phyloP scores from a whole-genome alignment of 1,140 invertebrate genomes.

The Drosophila truncata region DNA sequence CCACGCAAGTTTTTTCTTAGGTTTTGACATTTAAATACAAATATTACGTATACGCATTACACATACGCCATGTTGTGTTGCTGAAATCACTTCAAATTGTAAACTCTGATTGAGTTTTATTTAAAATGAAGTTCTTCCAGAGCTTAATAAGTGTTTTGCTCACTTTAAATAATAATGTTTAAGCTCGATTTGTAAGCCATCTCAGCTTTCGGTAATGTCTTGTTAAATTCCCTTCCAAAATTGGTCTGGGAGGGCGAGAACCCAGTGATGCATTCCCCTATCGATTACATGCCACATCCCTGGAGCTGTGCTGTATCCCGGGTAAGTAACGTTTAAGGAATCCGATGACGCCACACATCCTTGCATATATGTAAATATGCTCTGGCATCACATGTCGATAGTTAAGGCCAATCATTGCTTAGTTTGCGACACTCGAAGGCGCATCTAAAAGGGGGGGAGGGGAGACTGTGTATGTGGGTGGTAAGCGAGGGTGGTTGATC shows the following conservation, averaged over 20 bases:
- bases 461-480: not conserved
- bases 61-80: not conserved
- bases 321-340: slow-evolving; percentile 51
- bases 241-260: slow-evolving; percentile 8
- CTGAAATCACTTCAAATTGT: not conserved
- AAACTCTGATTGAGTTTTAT: not conserved
- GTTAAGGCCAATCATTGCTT: slow-evolving; percentile 65
- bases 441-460: not conserved
- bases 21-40: not conserved
- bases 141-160: not conserved
- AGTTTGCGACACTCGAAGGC: slow-evolving; percentile 55
- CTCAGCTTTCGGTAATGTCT: slow-evolving; percentile 14
- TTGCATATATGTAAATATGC: slow-evolving; percentile 39
- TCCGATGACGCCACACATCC: slow-evolving; percentile 40
- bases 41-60: slow-evolving; percentile 6
- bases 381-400: slow-evolving; percentile 59
- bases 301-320: slow-evolving; percentile 28
- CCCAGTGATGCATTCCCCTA: slow-evolving; percentile 20
- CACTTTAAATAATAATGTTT: not conserved
- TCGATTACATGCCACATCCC: slow-evolving; percentile 44
- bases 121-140: not conserved
- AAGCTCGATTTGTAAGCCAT: not conserved
- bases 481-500: not conserved
- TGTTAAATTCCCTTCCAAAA: slow-evolving; percentile 12
- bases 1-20: not conserved